phyloP scores from a whole-genome alignment of 2,113 vertebrate species.

The Charadrius vociferus region DNA sequence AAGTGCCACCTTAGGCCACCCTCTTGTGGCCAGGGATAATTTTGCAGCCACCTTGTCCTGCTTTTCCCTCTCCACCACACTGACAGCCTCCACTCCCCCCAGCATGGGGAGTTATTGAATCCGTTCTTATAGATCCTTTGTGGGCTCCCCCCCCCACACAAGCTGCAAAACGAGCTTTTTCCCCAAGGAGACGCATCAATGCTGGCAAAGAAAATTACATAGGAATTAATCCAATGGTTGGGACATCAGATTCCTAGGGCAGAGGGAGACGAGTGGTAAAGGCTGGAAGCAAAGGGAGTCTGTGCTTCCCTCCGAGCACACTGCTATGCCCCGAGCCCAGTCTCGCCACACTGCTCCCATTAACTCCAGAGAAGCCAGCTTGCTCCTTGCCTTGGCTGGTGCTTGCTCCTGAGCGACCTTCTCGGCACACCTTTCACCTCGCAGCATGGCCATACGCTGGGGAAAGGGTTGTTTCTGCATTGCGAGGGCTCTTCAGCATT shows the following conservation, averaged over 20 bases:
- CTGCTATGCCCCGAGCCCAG: not conserved
- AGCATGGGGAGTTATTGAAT: fast-evolving
- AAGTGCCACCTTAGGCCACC: conserved; percentile 21
- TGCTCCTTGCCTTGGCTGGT: not conserved
- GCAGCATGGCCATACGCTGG: not conserved
- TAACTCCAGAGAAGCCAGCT: not conserved
- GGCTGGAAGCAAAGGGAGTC: not conserved
- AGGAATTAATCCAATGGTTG: not conserved
- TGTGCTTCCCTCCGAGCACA: not conserved
- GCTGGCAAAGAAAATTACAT: fast-evolving
- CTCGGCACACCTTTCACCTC: no score
- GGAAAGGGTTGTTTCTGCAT: not conserved
- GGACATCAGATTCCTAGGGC: not conserved
- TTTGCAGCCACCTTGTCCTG: not conserved
- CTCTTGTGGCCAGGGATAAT: conserved; percentile 51
- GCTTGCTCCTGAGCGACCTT: fast-evolving
- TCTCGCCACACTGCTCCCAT: fast-evolving
- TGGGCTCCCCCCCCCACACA: not conserved
- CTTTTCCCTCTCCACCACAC: not conserved
- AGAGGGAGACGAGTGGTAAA: fast-evolving
- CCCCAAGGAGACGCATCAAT: not conserved
- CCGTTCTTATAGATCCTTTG: fast-evolving
- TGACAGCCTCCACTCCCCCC: fast-evolving
- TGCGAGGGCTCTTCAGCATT: not conserved
- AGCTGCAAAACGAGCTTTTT: not conserved